These are phyloP conservation scores for Autographa pulchrina DNA, from an alignment of 2,888 invertebrate genomes.

Conservation along the genomic window DNA sequence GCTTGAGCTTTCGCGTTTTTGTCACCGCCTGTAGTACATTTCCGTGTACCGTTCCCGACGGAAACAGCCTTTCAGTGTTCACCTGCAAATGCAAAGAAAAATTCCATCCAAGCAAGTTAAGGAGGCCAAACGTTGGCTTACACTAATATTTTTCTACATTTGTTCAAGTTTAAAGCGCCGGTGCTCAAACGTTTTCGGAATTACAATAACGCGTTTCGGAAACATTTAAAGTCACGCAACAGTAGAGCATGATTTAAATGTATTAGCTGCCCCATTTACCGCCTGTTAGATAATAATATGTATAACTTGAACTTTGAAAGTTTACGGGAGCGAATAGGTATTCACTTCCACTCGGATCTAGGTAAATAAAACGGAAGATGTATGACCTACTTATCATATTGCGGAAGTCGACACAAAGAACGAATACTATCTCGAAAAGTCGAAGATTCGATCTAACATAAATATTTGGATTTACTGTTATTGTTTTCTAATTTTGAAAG, in stretches of 20 bases:
- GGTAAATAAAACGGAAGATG: constrained; percentile 18
- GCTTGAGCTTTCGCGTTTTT: constrained; percentile 74
- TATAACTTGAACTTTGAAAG: constrained; percentile 29
- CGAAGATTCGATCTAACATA: not conserved
- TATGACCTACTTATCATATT: constrained; percentile 25
- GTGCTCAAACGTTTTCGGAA: constrained; percentile 62
- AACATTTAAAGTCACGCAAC: constrained; percentile 66
- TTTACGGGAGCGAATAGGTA: constrained; percentile 18
- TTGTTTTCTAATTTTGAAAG: not conserved
- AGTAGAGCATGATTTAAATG: constrained; percentile 56
- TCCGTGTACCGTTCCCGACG: constrained; percentile 79
- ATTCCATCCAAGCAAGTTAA: constrained; percentile 64
- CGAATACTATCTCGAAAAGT: constrained; percentile 4
- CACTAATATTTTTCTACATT: constrained; percentile 60
- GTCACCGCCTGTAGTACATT: constrained; percentile 79
- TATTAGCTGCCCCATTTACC: constrained; percentile 58
- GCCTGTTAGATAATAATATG: constrained; percentile 19
- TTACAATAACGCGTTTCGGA: constrained; percentile 64
- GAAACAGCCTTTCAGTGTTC: constrained; percentile 81
- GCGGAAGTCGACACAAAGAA: constrained; percentile 7
- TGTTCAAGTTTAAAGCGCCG: constrained; percentile 52
- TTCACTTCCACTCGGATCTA: constrained; percentile 10
- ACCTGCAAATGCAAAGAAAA: constrained; percentile 72
- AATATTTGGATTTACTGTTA: not conserved
- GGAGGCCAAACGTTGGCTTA: constrained; percentile 44